Evolutionary conservation across 2,113 vertebrate genomes (phyloP), one percentile per base, ranked within the genome.

Genomic region (Lonchura striata): DNA sequence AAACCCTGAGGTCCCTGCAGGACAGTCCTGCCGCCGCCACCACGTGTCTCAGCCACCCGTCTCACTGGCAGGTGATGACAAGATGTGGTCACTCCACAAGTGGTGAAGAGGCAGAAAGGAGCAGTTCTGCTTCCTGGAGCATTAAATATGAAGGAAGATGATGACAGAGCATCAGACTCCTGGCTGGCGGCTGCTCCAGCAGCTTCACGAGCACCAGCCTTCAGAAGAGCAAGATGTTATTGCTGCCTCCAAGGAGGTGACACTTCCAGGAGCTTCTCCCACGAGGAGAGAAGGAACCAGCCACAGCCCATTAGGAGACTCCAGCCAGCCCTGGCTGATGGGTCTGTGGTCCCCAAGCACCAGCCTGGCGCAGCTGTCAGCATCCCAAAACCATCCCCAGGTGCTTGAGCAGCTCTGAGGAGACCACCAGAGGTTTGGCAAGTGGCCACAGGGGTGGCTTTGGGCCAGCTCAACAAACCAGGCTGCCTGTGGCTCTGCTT

Each of bases 131-230:
- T 70, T 96, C 94, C 94, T 2, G 2, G 4, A 57, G 94, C 90
- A 87, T 39, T 68, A 94, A 92, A 84, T 10, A 35, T 8, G 46
- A 30, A 53, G 68, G 63, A 50, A 70, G 85, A 78, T 33, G 93
- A 88, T 92, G 92, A 91, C 90, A 72, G 82, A 92, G 82, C 81
- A 82, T 6, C 95, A 78, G 87, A 69, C 53, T 84, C 7, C 76
- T 7, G 64, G 56, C 92, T 92, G 88, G 86, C 28, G 16, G 54
- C 84, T 49, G 71, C 78, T 37, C 6, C 78, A n/a, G 65, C 33
- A 71, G 76, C 84, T 88, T 35, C 63, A 78, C 69, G 23, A 59
- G 70, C 69, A 75, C 30, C 63, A 77, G 66, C 66, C 91, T 70
- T 69, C 94, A 85, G 37, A 42, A 70, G 82, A 95, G 83, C 13